phyloP scores from a whole-genome alignment of 30 jellyfish, hydroid and myxozoan genomes.

The Hydractinia symbiolongicarpus region DNA sequence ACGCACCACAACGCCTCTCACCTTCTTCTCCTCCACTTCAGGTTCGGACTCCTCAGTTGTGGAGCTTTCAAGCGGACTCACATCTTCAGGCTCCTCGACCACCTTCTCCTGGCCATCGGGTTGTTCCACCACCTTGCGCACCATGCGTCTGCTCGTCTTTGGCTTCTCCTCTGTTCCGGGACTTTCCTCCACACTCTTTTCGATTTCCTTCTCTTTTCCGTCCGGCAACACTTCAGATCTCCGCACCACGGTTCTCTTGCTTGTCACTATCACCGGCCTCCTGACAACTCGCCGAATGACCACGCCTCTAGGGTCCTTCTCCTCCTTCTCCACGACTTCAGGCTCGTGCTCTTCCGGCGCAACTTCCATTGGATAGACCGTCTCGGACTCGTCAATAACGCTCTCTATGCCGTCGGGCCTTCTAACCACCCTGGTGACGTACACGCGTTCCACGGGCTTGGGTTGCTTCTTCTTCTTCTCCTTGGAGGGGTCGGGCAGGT shows the following conservation, averaged over 20 bases:
- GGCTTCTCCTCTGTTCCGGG: conserved; percentile 40
- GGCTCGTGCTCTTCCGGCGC: conserved; percentile 46
- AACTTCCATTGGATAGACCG: conserved; percentile 51
- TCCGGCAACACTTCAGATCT: conserved; percentile 58
- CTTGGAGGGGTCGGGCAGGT: no score
- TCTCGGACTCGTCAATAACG: conserved; percentile 63
- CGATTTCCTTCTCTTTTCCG: conserved; percentile 59
- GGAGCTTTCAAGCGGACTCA: conserved; percentile 48
- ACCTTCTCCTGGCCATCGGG: conserved; percentile 49
- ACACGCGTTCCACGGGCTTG: conserved; percentile 63
- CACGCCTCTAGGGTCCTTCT: conserved; percentile 26
- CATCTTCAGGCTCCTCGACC: conserved; percentile 66
- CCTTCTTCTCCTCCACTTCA: conserved; percentile 38
- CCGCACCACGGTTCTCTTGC: conserved; percentile 42
- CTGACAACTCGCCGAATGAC: conserved; percentile 39
- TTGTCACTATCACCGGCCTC: conserved; percentile 46
- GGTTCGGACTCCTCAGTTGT: conserved; percentile 59
- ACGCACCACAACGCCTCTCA: conserved; percentile 50
- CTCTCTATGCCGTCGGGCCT: conserved; percentile 68
- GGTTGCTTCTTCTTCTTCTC: conserved; percentile 56
- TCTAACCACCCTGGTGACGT: conserved; percentile 58
- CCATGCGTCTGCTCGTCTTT: conserved; percentile 21
- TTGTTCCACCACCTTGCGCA: conserved; percentile 26
- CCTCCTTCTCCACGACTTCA: conserved; percentile 17
- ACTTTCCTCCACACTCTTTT: conserved; percentile 35